Percentiles rank a stretch among this genome's conserved stretches.
These are phyloP conservation scores for Polymixis flavicincta DNA, from an alignment of 2,888 invertebrate species.

Conservation along the genomic window DNA sequence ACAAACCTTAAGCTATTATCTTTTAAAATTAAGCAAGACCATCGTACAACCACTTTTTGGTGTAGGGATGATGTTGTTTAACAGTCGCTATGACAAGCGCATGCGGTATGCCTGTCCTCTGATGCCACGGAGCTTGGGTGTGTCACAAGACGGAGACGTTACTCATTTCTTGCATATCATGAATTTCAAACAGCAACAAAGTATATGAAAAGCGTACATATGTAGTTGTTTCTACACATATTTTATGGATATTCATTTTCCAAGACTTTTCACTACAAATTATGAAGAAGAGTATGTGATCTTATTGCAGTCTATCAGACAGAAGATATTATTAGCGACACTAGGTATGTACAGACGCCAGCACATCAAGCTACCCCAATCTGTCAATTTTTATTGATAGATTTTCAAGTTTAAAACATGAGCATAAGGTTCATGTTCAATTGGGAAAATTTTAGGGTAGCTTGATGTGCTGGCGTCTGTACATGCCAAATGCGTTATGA, in stretches of 20 bases:
- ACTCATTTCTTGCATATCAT: slow-evolving; percentile 21
- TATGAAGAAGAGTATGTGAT: neutral
- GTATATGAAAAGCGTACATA: neutral
- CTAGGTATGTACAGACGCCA: slow-evolving; percentile 3
- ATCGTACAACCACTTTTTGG: neutral
- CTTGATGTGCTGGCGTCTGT: too few relatives aligned
- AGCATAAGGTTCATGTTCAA: too few relatives aligned
- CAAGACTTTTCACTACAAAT: neutral
- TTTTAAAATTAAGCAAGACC: neutral
- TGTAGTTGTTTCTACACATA: neutral
- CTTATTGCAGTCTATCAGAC: neutral
- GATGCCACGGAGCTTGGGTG: neutral
- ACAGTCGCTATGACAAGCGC: neutral
- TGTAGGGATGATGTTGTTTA: neutral
- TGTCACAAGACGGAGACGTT: slow-evolving; percentile 24
- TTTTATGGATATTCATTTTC: neutral
- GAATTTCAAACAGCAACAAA: slow-evolving; percentile 8
- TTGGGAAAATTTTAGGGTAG: too few relatives aligned
- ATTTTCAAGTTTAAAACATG: too few relatives aligned
- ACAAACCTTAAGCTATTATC: neutral
- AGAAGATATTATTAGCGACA: slow-evolving; percentile 9
- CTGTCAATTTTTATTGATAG: too few relatives aligned
- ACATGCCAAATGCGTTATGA: slow-evolving; percentile 30
- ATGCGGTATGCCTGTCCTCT: slow-evolving; percentile 3
- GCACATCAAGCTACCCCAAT: too few relatives aligned